phyloP scores from a whole-genome alignment of 64 coral and sea anemone genomes.

The Montipora capricornis region DNA sequence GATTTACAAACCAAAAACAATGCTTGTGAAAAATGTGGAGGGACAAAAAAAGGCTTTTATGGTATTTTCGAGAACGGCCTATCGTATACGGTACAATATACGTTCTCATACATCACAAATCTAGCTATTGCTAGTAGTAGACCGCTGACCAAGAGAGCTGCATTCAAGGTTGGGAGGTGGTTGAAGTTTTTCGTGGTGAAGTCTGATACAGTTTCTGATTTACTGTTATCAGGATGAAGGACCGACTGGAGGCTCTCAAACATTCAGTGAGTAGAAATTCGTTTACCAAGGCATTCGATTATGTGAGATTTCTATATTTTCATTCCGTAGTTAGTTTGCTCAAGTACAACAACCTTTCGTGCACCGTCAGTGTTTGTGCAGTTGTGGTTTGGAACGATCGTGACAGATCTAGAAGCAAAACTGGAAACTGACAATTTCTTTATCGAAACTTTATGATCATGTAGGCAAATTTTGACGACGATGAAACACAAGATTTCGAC shows the following conservation, averaged over 20 bases:
- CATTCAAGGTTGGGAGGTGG: background rate
- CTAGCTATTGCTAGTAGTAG: too few species aligned
- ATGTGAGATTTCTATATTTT: background rate
- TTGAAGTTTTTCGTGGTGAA: background rate
- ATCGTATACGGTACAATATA: too few species aligned
- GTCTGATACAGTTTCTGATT: background rate
- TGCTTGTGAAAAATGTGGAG: too few species aligned
- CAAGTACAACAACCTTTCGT: background rate
- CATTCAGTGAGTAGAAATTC: background rate
- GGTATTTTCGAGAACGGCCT: too few species aligned
- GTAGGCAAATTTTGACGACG: constrained; percentile 58
- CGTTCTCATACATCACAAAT: too few species aligned
- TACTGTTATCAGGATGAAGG: constrained; percentile 59
- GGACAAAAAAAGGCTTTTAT: too few species aligned
- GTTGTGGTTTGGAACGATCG: background rate
- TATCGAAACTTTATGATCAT: constrained; percentile 26
- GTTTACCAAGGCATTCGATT: background rate
- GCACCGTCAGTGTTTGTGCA: background rate
- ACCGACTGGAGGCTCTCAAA: constrained; percentile 57
- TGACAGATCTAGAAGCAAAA: background rate
- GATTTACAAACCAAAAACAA: too few species aligned
- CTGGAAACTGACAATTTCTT: background rate
- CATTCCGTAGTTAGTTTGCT: background rate
- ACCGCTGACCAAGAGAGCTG: background rate
- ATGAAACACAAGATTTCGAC: constrained; percentile 53